phyloP scores from a whole-genome alignment of 2,113 vertebrate genomes.

The Malurus elegans region DNA sequence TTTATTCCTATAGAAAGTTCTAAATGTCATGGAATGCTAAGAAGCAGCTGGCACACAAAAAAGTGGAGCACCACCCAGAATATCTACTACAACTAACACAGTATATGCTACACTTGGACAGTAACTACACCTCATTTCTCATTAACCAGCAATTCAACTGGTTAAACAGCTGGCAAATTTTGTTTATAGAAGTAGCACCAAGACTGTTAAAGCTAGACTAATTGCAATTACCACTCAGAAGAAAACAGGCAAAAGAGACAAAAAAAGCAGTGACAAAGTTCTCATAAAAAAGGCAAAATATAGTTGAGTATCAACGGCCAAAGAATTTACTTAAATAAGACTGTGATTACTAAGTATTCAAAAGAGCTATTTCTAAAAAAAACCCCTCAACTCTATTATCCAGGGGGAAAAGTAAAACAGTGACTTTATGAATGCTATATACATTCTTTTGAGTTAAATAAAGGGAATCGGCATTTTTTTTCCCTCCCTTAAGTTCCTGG shows the following conservation, averaged over 20 bases:
- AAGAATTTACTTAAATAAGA: not conserved
- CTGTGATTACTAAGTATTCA: not conserved
- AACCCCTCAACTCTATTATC: not conserved
- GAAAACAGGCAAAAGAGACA: not conserved
- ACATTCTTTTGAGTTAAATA: not conserved
- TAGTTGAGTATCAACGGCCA: not conserved
- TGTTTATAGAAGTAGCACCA: not conserved
- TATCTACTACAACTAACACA: not conserved
- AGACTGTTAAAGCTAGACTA: not conserved
- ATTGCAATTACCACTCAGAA: not conserved
- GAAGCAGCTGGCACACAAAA: not conserved
- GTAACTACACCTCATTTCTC: not conserved
- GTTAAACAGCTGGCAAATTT: not conserved
- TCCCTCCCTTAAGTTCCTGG: not conserved
- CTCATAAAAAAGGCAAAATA: not conserved
- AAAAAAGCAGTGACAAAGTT: not conserved
- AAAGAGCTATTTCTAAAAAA: not conserved
- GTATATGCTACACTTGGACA: not conserved
- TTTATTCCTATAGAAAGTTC: slow-evolving; percentile 27
- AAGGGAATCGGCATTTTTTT: not conserved
- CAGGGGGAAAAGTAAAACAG: fast-evolving
- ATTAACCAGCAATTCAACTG: not conserved
- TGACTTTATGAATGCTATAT: not conserved
- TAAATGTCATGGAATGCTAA: not conserved
- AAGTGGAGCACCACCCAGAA: slow-evolving; percentile 26